phyloP scores from a whole-genome alignment of 2,113 vertebrate genomes.

The Copsychus sechellarum region DNA sequence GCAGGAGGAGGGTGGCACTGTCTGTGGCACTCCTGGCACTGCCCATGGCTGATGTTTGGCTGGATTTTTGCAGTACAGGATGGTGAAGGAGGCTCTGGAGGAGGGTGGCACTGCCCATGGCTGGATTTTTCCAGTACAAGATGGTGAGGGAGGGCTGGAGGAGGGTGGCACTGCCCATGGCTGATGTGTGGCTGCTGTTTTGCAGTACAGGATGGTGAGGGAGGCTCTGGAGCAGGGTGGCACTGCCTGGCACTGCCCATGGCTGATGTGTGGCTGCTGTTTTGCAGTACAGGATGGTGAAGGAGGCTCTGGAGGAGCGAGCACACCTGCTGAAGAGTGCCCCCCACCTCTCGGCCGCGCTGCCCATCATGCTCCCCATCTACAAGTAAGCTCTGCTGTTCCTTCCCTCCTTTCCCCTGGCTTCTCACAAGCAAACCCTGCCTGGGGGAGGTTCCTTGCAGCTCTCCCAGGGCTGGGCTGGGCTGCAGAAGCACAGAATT shows the following conservation, averaged over 20 bases:
- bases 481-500: neutral
- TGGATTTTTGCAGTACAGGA: neutral
- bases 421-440: neutral
- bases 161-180: slow-evolving; percentile 40
- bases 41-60: neutral
- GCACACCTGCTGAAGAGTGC: slow-evolving; percentile 92
- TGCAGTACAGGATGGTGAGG: neutral
- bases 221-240: too few relatives aligned
- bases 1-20: too few relatives aligned
- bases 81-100: neutral
- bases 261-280: neutral
- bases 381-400: slow-evolving; percentile 85
- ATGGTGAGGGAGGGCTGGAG: slow-evolving; percentile 90
- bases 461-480: neutral
- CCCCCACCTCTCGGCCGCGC: slow-evolving; percentile 87
- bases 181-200: neutral
- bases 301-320: slow-evolving; percentile 92
- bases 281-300: slow-evolving; percentile 83
- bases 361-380: slow-evolving; percentile 97
- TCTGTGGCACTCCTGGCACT: neutral
- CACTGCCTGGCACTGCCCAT: neutral
- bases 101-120: neutral
- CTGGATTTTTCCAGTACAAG: slow-evolving; percentile 53
- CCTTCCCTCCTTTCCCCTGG: neutral
- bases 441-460: neutral